These are phyloP conservation scores for Drosophila kikkawai DNA, from an alignment of 1,140 invertebrate genomes.

Conservation along the genomic window DNA sequence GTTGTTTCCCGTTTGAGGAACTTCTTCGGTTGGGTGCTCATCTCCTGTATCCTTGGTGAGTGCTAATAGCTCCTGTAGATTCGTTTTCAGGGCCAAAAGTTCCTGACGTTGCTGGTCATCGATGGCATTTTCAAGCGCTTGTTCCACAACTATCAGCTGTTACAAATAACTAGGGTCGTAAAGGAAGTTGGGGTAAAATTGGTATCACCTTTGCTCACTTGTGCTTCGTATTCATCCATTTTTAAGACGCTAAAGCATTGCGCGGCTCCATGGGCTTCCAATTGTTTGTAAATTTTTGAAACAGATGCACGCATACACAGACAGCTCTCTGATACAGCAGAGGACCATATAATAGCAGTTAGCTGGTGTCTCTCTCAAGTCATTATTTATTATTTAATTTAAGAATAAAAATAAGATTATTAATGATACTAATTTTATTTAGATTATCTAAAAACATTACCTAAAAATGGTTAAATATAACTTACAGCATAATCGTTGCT, in stretches of 20 bases:
- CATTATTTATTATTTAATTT: neutral
- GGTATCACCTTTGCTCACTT: slow-evolving; percentile 48
- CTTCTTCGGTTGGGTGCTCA: neutral
- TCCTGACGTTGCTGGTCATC: slow-evolving; percentile 86
- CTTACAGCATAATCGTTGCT: neutral
- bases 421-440: too few relatives aligned
- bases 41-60: slow-evolving; percentile 87
- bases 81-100: slow-evolving; percentile 87
- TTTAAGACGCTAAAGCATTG: neutral
- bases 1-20: slow-evolving; percentile 5
- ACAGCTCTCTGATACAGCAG: neutral
- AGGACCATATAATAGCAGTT: neutral
- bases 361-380: too few relatives aligned
- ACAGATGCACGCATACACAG: neutral
- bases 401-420: too few relatives aligned
- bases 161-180: slow-evolving; percentile 34
- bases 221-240: slow-evolving; percentile 74
- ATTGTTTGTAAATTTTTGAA: slow-evolving; percentile 3
- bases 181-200: neutral
- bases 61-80: slow-evolving; percentile 88
- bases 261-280: neutral
- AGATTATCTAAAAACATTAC: too few relatives aligned
- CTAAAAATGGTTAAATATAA: neutral
- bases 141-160: slow-evolving; percentile 88
- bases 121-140: slow-evolving; percentile 86